These are phyloP conservation scores for Chaetodon trifasciatus DNA, from an alignment of 2,797 vertebrate species.

Conservation along the genomic window DNA sequence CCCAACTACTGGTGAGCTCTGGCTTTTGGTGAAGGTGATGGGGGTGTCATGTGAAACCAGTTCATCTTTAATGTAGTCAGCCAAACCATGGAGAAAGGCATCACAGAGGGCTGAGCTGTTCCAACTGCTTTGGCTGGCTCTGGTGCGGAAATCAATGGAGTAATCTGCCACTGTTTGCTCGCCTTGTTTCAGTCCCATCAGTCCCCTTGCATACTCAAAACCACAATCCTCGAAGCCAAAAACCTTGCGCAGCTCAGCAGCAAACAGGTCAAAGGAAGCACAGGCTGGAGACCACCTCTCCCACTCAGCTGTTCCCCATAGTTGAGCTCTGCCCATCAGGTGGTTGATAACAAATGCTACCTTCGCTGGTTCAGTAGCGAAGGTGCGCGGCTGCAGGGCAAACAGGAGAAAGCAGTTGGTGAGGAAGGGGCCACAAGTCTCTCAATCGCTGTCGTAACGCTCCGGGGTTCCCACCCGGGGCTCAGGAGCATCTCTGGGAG, in stretches of 20 bases:
- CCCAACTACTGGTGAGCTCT: not conserved
- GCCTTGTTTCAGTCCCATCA: not conserved
- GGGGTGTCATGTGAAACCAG: not conserved
- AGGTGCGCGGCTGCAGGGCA: too few relatives aligned
- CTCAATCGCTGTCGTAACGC: not conserved
- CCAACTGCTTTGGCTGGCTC: too few relatives aligned
- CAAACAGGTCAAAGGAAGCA: not conserved
- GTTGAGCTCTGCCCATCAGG: not conserved
- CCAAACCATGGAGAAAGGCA: not conserved
- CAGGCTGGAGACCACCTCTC: not conserved
- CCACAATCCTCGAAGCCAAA: not conserved
- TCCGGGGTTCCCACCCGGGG: not conserved
- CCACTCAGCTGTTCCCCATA: not conserved
- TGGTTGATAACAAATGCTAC: not conserved
- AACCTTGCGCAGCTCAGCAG: too few relatives aligned
- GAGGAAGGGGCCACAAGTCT: not conserved
- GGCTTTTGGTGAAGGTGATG: not conserved
- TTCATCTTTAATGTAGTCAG: not conserved
- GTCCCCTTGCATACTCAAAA: not conserved
- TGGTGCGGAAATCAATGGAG: too few relatives aligned
- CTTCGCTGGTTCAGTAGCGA: too few relatives aligned
- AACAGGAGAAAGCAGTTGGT: not conserved
- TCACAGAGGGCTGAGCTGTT: too few relatives aligned
- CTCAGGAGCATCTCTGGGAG: too few relatives aligned
- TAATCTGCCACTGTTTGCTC: not conserved